These are phyloP conservation scores for Serranus cabrilla DNA, from an alignment of 2,797 vertebrate species.

Conservation along the genomic window DNA sequence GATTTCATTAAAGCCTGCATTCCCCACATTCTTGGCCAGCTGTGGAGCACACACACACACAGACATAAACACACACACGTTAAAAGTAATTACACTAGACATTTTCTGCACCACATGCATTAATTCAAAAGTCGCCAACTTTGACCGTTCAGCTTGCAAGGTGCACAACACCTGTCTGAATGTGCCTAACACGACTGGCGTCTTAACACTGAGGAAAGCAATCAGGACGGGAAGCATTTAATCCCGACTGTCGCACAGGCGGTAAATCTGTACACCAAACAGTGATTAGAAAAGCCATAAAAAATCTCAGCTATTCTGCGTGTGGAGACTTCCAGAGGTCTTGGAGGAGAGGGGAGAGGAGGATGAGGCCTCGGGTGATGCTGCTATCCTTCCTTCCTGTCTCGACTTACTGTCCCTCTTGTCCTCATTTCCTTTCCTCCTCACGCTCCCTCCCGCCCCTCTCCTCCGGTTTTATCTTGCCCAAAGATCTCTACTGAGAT, in stretches of 20 bases:
- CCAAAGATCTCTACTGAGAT: slow-evolving; percentile 12
- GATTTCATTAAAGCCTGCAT: slow-evolving; percentile 98
- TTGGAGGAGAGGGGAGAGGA: slow-evolving; percentile 10
- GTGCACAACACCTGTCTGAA: slow-evolving; percentile 37
- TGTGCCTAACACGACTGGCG: slow-evolving; percentile 57
- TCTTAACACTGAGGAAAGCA: slow-evolving; percentile 52
- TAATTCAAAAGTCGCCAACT: slow-evolving; percentile 32
- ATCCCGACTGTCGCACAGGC: slow-evolving; percentile 48
- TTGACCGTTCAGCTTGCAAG: slow-evolving; percentile 30
- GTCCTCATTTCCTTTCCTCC: not conserved
- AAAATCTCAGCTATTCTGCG: slow-evolving; percentile 62
- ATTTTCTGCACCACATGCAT: slow-evolving; percentile 37
- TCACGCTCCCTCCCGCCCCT: not conserved
- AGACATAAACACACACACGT: slow-evolving; percentile 26
- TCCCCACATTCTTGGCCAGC: slow-evolving; percentile 99
- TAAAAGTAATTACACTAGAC: slow-evolving; percentile 17
- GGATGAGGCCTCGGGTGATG: slow-evolving; percentile 18
- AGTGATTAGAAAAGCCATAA: slow-evolving; percentile 59
- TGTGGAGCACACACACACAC: slow-evolving; percentile 78
- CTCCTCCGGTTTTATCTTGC: not conserved
- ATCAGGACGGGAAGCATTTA: slow-evolving; percentile 60
- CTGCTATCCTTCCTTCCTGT: slow-evolving; percentile 8
- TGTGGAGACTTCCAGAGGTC: slow-evolving; percentile 37
- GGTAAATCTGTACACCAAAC: slow-evolving; percentile 66
- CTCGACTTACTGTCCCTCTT: not conserved